Conservation (phyloP, 2,888 invertebrate genomes). For the Coronaproctus castanopsis region DNA sequence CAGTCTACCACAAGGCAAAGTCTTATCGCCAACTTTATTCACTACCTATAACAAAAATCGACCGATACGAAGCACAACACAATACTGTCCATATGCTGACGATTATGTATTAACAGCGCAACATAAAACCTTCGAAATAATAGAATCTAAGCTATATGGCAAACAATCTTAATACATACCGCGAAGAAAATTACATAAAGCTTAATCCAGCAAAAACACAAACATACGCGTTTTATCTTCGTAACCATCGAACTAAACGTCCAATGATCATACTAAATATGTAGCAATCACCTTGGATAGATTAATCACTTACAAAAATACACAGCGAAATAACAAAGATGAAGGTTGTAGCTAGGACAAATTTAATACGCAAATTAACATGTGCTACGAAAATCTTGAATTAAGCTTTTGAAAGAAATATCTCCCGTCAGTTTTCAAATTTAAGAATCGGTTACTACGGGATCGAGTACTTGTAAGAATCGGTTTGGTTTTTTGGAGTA, state of each 20-base stretch:
- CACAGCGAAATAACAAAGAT: neutral
- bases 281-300: neutral
- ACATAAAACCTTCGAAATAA: neutral
- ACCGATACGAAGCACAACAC: too few species aligned
- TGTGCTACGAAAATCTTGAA: too few species aligned
- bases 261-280: neutral
- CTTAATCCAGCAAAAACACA: neutral
- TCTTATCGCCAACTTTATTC: neutral
- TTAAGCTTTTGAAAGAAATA: too few species aligned
- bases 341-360: neutral
- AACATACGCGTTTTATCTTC: neutral
- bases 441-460: too few species aligned
- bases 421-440: too few species aligned
- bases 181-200: neutral
- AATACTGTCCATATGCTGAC: too few species aligned
- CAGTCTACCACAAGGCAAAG: neutral
- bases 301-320: neutral
- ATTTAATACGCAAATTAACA: neutral
- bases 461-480: too few species aligned
- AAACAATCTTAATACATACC: neutral
- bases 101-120: neutral
- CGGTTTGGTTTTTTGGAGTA: too few species aligned
- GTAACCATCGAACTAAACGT: neutral
- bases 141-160: neutral
- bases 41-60: neutral